Conservation (phyloP, 1,140 invertebrate genomes). For the Heterodera carotae region DNA sequence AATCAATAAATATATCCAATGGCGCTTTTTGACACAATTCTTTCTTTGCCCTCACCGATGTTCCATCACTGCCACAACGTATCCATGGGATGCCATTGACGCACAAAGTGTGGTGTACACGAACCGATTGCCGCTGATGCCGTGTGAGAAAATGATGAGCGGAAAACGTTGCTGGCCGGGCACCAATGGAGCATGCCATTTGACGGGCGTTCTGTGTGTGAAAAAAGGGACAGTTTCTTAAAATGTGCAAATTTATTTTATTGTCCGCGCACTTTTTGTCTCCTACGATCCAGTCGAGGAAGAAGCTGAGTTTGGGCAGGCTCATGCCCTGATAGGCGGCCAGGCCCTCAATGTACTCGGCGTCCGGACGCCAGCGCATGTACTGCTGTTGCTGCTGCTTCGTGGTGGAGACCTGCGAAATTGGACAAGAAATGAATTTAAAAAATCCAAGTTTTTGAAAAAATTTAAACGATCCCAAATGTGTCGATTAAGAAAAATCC, state of each 20-base stretch:
- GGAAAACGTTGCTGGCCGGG: constrained; percentile 68
- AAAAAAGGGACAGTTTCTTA: not conserved
- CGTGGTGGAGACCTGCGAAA: too few relatives aligned
- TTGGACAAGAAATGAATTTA: too few relatives aligned
- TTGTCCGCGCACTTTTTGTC: not conserved
- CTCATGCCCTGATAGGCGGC: not conserved
- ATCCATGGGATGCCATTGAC: constrained; percentile 74
- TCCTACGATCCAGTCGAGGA: not conserved
- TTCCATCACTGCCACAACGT: constrained; percentile 73
- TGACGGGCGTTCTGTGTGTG: not conserved
- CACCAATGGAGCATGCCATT: constrained; percentile 47
- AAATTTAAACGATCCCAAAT: too few relatives aligned
- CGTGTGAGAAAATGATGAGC: constrained; percentile 74
- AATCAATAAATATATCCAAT: not conserved
- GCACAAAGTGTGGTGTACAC: constrained; percentile 71
- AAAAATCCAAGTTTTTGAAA: too few relatives aligned
- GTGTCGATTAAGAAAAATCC: too few relatives aligned
- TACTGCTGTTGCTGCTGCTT: too few relatives aligned
- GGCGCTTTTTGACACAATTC: too few relatives aligned
- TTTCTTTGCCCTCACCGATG: constrained; percentile 66
- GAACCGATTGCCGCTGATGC: constrained; percentile 72
- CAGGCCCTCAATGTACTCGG: constrained; percentile 4
- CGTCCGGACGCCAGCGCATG: constrained; percentile 6
- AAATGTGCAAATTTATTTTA: too few relatives aligned
- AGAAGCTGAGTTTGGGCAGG: not conserved